These are phyloP conservation scores for Aquatica leii DNA, from an alignment of 2,888 invertebrate genomes.

Conservation along the genomic window DNA sequence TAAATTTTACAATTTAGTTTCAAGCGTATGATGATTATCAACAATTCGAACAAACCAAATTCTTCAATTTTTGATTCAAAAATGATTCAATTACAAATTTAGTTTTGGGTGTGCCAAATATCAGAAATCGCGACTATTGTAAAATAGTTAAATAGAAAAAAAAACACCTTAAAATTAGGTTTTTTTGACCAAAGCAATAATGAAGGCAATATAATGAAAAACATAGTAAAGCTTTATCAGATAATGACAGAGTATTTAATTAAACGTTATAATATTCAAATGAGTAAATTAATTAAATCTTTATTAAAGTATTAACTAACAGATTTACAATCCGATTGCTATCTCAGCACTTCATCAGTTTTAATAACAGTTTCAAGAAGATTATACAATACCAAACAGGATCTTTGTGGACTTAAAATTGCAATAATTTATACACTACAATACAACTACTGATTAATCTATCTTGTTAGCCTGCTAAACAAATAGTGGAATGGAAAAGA, in stretches of 20 bases:
- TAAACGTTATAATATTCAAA: slow-evolving; percentile 9
- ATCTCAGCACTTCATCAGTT: slow-evolving; percentile 18
- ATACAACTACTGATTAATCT: slow-evolving; percentile 22
- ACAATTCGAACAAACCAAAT: too few relatives aligned
- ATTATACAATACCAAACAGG: slow-evolving; percentile 12
- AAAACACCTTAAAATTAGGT: slow-evolving; percentile 2
- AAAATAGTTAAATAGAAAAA: neutral
- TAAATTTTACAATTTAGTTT: too few relatives aligned
- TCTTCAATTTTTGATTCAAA: too few relatives aligned
- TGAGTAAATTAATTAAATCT: slow-evolving; percentile 10
- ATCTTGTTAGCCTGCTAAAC: slow-evolving; percentile 31
- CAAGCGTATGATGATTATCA: too few relatives aligned
- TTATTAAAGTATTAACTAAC: slow-evolving; percentile 20
- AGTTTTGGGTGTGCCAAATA: too few relatives aligned
- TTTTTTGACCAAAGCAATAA: neutral
- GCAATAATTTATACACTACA: slow-evolving; percentile 25
- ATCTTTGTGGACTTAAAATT: slow-evolving; percentile 17
- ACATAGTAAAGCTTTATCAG: slow-evolving; percentile 1
- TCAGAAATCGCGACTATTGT: neutral
- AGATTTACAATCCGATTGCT: slow-evolving; percentile 12
- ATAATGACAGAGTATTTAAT: slow-evolving; percentile 9
- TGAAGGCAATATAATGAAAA: neutral
- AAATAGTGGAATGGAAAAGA: slow-evolving; percentile 22
- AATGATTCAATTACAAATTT: too few relatives aligned
- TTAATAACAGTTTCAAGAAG: slow-evolving; percentile 15